Conservation (phyloP, 2,888 invertebrate species). For the Argyresthia albistria region DNA sequence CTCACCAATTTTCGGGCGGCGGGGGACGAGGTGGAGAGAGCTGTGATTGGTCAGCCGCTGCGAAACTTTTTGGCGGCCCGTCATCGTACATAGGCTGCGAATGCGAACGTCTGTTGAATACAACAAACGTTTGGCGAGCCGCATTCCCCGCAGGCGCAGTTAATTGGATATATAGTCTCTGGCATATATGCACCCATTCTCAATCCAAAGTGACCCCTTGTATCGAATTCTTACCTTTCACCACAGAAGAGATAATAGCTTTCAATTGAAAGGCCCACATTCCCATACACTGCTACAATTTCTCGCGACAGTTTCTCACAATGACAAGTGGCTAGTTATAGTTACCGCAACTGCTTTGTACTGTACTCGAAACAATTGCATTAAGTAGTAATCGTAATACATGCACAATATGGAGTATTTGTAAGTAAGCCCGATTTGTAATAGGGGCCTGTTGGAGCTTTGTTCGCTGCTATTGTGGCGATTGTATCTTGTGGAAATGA, state of each 20-base stretch:
- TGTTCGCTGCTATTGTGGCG: neutral
- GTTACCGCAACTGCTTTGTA: slow-evolving; percentile 35
- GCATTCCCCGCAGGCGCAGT: no score
- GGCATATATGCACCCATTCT: neutral
- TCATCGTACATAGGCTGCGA: no score
- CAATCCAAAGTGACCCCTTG: slow-evolving; percentile 4
- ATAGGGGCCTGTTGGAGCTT: slow-evolving; percentile 30
- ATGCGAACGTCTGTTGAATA: no score
- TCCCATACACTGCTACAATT: slow-evolving; percentile 43
- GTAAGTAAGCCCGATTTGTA: slow-evolving; percentile 25
- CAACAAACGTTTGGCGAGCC: no score
- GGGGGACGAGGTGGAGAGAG: no score
- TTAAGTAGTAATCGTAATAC: slow-evolving; percentile 38
- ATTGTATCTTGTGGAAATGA: neutral
- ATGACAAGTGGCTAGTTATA: slow-evolving; percentile 29
- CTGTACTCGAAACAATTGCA: slow-evolving; percentile 46
- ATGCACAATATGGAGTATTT: slow-evolving; percentile 29
- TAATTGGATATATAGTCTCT: no score
- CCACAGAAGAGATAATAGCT: no score
- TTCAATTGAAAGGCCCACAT: slow-evolving; percentile 33
- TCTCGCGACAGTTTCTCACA: slow-evolving; percentile 62
- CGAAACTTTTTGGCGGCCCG: no score
- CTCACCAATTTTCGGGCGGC: no score
- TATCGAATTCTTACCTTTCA: slow-evolving; percentile 2
- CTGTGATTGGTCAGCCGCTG: no score